Evolutionary conservation across 2,797 vertebrate genomes (phyloP), one percentile per base, ranked within the genome.

Genomic region (Tokudaia tokunoshimensis): DNA sequence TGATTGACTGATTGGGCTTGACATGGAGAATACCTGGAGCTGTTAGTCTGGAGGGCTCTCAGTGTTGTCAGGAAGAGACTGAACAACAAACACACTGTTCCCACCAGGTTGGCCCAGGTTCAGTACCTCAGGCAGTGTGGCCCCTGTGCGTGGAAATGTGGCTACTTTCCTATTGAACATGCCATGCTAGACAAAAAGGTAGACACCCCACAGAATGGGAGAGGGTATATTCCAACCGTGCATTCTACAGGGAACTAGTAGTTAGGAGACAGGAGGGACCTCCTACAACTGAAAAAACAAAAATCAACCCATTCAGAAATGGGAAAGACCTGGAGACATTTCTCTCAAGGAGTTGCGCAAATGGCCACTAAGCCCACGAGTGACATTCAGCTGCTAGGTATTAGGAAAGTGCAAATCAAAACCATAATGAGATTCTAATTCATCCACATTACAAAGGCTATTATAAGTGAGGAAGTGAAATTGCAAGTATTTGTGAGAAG

Each of bases 51-150:
- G 52, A 47, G 17, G 24, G 50, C 37, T 63, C 61, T 50, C 22
- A 22, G 47, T 1, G 29, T 31, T 24, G 22, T 20, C 6, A 22
- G 59, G 75, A 44, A 37, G 37, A 81, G 65, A 24, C 19, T 26
- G 10, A 15, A 12, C 14, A 14, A 22, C 20, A 17, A 12, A 12
- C 24, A 24, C 1, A 1, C 11, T 1, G 19, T 10, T 26, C 76
- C 44, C 34, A 17, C 15, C 1, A 1, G 15, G 9, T 78, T n/a
- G 15, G 61, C 41, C 24, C 29, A 26, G 2, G 63, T 8, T 74
- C 24, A 8, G 15, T 11, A 12, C 59, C 37, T 61, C 6, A 20
- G 90, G 47, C 24, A 74, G 22, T 15, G 70, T 15, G 70, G 9
- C 70, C 57, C 52, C 44, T 52, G 57, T 34, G 70, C 52, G 6